These are phyloP conservation scores for Graphium colonna DNA, from an alignment of 2,888 invertebrate species.

Conservation along the genomic window DNA sequence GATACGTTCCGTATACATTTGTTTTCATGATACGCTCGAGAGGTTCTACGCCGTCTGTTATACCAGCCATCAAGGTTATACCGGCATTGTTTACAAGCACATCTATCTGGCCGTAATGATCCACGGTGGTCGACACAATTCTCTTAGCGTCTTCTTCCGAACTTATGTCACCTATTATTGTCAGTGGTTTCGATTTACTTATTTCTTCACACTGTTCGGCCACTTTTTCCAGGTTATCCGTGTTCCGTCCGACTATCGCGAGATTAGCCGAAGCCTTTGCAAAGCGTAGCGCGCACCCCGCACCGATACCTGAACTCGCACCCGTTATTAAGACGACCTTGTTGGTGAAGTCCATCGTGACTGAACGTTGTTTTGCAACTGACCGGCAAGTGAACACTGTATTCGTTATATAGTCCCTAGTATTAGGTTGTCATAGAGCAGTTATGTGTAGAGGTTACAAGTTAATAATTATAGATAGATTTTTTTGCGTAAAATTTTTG, in stretches of 20 bases:
- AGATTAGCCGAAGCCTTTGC: slow-evolving; percentile 51
- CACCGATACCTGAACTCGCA: slow-evolving; percentile 65
- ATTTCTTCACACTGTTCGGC: slow-evolving; percentile 46
- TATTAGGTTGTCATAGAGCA: slow-evolving; percentile 12
- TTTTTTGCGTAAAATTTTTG: background rate
- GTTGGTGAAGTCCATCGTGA: slow-evolving; percentile 53
- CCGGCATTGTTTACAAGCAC: slow-evolving; percentile 63
- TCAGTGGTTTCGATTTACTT: slow-evolving; percentile 44
- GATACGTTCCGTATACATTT: slow-evolving; percentile 55
- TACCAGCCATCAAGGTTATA: slow-evolving; percentile 38
- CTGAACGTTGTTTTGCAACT: slow-evolving; percentile 34
- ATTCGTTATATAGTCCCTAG: slow-evolving; percentile 15
- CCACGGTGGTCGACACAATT: slow-evolving; percentile 48
- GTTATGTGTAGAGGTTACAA: background rate
- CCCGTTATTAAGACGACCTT: slow-evolving; percentile 66
- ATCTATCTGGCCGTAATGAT: slow-evolving; percentile 48
- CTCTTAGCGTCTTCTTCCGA: slow-evolving; percentile 45
- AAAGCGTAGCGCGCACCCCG: slow-evolving; percentile 52
- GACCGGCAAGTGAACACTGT: slow-evolving; percentile 19
- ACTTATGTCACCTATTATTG: slow-evolving; percentile 54
- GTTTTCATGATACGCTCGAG: slow-evolving; percentile 54
- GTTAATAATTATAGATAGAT: no score
- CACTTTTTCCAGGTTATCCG: slow-evolving; percentile 46
- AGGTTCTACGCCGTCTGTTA: slow-evolving; percentile 39
- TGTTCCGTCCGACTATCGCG: slow-evolving; percentile 52